These are phyloP conservation scores for Muricea muricata DNA, from an alignment of 92 coral and sea anemone genomes.

Conservation along the genomic window DNA sequence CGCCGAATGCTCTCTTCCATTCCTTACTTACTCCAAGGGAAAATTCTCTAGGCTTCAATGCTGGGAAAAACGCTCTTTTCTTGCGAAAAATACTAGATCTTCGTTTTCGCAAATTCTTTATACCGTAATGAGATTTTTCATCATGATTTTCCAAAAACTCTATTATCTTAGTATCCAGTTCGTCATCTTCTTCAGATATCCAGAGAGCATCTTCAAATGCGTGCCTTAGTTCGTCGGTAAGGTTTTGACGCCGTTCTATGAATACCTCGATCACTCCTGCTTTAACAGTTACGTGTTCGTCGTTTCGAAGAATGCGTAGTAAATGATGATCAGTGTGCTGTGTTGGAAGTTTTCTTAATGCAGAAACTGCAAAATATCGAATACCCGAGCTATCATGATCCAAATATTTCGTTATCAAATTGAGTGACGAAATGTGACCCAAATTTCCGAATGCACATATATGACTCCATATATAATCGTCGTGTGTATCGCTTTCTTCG, in stretches of 20 bases:
- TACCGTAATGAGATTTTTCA: slow-evolving; percentile 52
- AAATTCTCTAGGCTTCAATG: slow-evolving; percentile 77
- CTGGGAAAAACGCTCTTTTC: slow-evolving; percentile 79
- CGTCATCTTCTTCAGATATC: slow-evolving; percentile 36
- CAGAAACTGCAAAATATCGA: slow-evolving; percentile 77
- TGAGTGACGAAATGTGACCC: slow-evolving; percentile 72
- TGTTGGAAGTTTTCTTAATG: slow-evolving; percentile 81
- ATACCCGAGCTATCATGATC: slow-evolving; percentile 83
- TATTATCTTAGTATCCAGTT: slow-evolving; percentile 61
- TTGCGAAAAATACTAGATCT: slow-evolving; percentile 57
- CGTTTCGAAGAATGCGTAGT: too few relatives aligned
- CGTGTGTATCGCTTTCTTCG: slow-evolving; percentile 67
- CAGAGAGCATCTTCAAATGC: slow-evolving; percentile 79
- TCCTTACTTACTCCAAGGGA: slow-evolving; percentile 62
- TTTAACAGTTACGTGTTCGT: too few relatives aligned
- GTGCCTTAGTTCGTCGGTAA: slow-evolving; percentile 56
- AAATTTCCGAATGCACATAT: slow-evolving; percentile 63
- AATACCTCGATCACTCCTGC: too few relatives aligned
- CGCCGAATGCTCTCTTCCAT: slow-evolving; percentile 73
- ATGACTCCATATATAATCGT: slow-evolving; percentile 55
- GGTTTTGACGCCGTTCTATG: neutral
- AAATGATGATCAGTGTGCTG: slow-evolving; percentile 57
- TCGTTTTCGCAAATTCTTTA: slow-evolving; percentile 56
- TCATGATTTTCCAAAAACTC: slow-evolving; percentile 79
- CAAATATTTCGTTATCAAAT: slow-evolving; percentile 66